Conservation (phyloP, 1,140 invertebrate genomes). For the Arctopsyche grandis region DNA sequence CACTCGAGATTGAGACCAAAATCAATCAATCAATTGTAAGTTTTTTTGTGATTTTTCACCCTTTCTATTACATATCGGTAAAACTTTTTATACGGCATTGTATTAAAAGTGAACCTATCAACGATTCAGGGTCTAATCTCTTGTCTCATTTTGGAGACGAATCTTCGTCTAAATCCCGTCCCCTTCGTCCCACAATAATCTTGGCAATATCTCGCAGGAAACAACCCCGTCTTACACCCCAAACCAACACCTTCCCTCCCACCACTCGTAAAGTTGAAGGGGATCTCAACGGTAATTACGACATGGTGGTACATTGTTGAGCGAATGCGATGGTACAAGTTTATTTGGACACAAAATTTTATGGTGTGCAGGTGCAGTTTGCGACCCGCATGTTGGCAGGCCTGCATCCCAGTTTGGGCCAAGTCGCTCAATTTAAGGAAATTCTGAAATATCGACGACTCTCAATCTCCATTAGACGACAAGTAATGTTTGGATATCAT, state of each 20-base stretch:
- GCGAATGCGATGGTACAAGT: neutral
- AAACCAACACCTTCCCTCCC: neutral
- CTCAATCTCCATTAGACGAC: too few species aligned
- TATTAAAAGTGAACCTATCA: too few species aligned
- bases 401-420: conserved; percentile 23
- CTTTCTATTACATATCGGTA: too few species aligned
- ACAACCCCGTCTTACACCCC: neutral
- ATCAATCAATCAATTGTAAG: too few species aligned
- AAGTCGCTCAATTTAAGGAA: neutral
- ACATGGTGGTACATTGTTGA: conserved; percentile 23
- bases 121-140: too few species aligned
- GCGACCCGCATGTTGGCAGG: conserved; percentile 5
- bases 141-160: too few species aligned
- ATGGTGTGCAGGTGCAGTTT: conserved; percentile 24
- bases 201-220: conserved; percentile 3
- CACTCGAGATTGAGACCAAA: too few species aligned
- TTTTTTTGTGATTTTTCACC: too few species aligned
- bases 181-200: neutral
- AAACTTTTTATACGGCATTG: too few species aligned
- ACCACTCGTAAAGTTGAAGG: neutral
- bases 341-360: conserved; percentile 40
- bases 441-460: too few species aligned
- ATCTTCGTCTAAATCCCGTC: neutral
- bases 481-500: too few species aligned
- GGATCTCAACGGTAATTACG: conserved; percentile 3